These are phyloP conservation scores for Menidia menidia DNA, from an alignment of 2,797 vertebrate species.

Conservation along the genomic window DNA sequence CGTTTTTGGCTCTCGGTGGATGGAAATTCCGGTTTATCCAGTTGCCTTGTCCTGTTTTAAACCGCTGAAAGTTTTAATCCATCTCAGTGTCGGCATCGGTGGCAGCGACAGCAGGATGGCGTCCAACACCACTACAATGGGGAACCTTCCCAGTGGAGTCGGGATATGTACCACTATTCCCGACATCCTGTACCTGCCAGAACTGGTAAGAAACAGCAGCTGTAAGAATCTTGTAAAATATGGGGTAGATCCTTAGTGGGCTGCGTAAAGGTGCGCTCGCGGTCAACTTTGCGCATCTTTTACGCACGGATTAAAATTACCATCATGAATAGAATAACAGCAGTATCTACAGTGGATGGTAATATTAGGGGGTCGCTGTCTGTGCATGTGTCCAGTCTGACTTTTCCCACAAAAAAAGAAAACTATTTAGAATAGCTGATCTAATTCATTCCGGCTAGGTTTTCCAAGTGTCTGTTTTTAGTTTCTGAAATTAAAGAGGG, in stretches of 20 bases:
- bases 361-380: neutral
- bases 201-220: constrained; percentile 83
- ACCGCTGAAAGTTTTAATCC: neutral
- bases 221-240: neutral
- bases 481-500: neutral
- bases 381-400: neutral
- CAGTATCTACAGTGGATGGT: neutral
- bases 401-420: neutral
- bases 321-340: neutral
- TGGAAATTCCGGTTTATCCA: constrained; percentile 49
- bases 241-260: neutral
- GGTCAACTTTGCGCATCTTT: neutral
- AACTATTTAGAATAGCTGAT: neutral
- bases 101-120: constrained; percentile 58
- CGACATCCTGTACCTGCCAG: constrained; percentile 85
- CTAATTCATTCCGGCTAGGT: neutral
- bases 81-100: constrained; percentile 21
- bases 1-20: constrained; percentile 24
- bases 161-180: constrained; percentile 83
- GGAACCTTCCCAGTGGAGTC: constrained; percentile 82
- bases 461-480: neutral
- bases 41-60: constrained; percentile 32
- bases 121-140: constrained; percentile 63
- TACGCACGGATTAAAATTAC: neutral
- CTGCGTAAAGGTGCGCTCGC: too few species aligned